Conservation (phyloP, 2,797 vertebrate species). For the Oreochromis mossambicus region DNA sequence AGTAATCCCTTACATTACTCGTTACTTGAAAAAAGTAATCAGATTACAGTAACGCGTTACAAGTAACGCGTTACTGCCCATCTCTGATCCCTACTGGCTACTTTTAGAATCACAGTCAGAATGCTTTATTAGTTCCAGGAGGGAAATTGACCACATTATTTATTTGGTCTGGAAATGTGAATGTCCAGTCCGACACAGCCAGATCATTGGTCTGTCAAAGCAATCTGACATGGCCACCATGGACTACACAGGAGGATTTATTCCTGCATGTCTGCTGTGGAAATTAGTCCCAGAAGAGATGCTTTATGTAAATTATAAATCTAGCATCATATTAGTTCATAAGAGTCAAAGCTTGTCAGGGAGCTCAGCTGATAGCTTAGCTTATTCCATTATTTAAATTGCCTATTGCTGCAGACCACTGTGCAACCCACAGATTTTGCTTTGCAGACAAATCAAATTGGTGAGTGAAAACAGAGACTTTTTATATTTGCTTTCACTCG, state of each 20-base stretch:
- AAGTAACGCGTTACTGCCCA: too few species aligned
- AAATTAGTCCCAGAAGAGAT: neutral
- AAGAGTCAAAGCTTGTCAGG: neutral
- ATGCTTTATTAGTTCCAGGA: neutral
- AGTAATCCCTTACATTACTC: too few species aligned
- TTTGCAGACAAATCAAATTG: neutral
- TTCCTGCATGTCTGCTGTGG: neutral
- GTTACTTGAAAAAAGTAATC: too few species aligned
- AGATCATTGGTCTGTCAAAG: neutral
- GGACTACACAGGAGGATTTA: neutral
- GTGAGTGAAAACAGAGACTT: neutral
- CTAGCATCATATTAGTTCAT: neutral
- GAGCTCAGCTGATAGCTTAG: neutral
- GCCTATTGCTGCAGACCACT: neutral
- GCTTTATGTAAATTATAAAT: neutral
- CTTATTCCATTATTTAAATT: neutral
- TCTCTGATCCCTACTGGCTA: fast-evolving
- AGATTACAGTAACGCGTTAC: too few species aligned
- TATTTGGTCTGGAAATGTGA: neutral
- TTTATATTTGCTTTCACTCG: neutral
- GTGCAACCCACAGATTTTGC: neutral
- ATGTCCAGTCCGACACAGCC: neutral
- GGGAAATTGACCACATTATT: fast-evolving
- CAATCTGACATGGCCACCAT: neutral
- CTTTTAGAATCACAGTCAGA: neutral